Percentiles rank a stretch among this genome's conserved stretches.
These are phyloP conservation scores for Cryptus armator DNA, from an alignment of 2,888 invertebrate genomes.

Conservation along the genomic window DNA sequence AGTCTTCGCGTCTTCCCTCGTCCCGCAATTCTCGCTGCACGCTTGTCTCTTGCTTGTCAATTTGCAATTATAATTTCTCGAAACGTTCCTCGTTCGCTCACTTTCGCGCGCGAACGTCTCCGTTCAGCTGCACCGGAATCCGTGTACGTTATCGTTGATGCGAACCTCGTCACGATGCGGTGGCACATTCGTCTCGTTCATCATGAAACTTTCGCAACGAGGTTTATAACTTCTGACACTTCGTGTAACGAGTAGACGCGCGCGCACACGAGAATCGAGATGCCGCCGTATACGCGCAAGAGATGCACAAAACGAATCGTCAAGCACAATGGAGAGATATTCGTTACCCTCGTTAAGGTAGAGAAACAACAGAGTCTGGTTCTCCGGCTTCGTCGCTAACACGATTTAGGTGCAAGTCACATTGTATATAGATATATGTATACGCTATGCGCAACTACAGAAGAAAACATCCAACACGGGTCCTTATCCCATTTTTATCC, in stretches of 20 bases:
- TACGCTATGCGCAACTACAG: not conserved
- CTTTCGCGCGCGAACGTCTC: not conserved
- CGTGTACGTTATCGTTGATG: not conserved
- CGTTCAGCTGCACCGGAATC: too few relatives aligned
- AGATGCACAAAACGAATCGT: constrained; percentile 3
- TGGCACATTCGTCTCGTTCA: not conserved
- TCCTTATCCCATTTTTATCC: constrained; percentile 55
- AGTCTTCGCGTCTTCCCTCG: too few relatives aligned
- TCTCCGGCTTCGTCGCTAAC: constrained; percentile 33
- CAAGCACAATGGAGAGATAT: constrained; percentile 52
- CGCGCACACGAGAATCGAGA: not conserved
- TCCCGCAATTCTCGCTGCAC: not conserved
- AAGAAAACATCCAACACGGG: constrained; percentile 17
- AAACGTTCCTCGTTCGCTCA: not conserved
- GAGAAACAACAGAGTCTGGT: constrained; percentile 57
- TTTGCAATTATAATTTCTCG: constrained; percentile 63
- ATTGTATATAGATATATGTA: not conserved
- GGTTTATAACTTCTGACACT: constrained; percentile 9
- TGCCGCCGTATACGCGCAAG: constrained; percentile 21
- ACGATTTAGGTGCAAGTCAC: constrained; percentile 46
- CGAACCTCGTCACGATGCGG: not conserved
- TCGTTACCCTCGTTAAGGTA: constrained; percentile 56
- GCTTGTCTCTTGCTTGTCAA: constrained; percentile 44
- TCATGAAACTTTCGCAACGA: not conserved
- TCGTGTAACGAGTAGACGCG: constrained; percentile 26